Conservation (phyloP, 2,888 invertebrate genomes). For the Ophraella communa region DNA sequence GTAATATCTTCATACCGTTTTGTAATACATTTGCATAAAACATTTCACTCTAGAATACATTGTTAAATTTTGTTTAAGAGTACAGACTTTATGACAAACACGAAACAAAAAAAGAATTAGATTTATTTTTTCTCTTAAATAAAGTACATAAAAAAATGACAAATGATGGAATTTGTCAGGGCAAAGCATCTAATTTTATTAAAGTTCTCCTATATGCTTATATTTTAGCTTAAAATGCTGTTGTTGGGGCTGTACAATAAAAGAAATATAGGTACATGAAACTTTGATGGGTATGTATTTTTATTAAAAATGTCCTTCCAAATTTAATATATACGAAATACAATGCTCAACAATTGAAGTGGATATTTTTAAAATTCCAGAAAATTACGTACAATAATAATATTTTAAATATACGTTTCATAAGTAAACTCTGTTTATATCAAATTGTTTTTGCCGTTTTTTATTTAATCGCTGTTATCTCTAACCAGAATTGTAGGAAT, state of each 20-base stretch:
- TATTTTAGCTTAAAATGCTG: background rate
- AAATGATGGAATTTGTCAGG: background rate
- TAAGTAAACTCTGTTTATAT: no score
- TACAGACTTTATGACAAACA: constrained; percentile 15
- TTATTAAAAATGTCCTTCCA: no score
- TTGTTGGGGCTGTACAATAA: background rate
- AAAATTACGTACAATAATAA: no score
- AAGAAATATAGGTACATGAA: no score
- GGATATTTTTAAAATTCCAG: no score
- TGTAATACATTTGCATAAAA: constrained; percentile 8
- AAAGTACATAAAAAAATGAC: background rate
- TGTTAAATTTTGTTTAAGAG: constrained; percentile 19
- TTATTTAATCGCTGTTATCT: no score
- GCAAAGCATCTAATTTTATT: background rate
- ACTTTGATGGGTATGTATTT: no score
- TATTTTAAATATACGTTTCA: no score
- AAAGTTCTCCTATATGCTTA: background rate
- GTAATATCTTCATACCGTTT: background rate
- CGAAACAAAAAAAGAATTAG: constrained; percentile 6
- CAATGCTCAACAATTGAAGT: no score
- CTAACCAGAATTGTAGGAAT: no score
- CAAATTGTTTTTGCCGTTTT: no score
- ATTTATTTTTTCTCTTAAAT: constrained; percentile 8
- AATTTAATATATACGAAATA: no score
- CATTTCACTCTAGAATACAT: constrained; percentile 12